Evolutionary conservation across 2,113 vertebrate species (phyloP).

Genomic region (Nyctibius bracteatus): DNA sequence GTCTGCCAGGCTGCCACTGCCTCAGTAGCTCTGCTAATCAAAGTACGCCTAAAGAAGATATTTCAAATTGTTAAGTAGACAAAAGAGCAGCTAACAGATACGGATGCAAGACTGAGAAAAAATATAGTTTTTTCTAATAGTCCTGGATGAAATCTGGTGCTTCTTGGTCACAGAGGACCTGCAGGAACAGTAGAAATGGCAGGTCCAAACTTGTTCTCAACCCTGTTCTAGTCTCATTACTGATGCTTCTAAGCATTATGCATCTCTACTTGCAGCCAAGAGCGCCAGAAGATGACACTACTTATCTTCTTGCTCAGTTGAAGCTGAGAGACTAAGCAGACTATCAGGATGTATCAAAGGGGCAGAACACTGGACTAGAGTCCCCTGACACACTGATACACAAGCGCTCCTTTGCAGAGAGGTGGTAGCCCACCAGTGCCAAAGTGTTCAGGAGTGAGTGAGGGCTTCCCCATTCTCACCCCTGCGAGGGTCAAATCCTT

Average conservation of each 20-base stretch:
- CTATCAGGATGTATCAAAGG: background rate
- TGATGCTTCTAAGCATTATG: background rate
- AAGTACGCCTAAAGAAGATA: background rate
- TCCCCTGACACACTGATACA: background rate
- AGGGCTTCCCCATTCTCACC: background rate
- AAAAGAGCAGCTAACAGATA: background rate
- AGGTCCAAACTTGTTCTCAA: background rate
- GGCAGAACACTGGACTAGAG: background rate
- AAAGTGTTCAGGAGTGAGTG: background rate
- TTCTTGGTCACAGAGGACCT: background rate
- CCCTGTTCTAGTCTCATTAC: background rate
- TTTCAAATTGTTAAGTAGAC: background rate
- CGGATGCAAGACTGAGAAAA: background rate
- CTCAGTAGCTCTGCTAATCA: constrained; percentile 37
- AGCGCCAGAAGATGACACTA: background rate
- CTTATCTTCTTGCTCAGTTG: background rate
- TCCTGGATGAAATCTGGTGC: background rate
- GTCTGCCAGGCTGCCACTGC: background rate
- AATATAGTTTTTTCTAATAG: background rate
- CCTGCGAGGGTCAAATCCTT: background rate
- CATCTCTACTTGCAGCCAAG: background rate
- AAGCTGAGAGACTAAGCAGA: background rate
- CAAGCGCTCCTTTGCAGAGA: background rate
- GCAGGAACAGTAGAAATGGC: background rate
- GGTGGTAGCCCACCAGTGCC: background rate